Percentiles rank a stretch among this genome's conserved stretches.
Evolutionary conservation across 2,797 vertebrate genomes (phyloP).

Genomic region (Rhadinocentrus ornatus): DNA sequence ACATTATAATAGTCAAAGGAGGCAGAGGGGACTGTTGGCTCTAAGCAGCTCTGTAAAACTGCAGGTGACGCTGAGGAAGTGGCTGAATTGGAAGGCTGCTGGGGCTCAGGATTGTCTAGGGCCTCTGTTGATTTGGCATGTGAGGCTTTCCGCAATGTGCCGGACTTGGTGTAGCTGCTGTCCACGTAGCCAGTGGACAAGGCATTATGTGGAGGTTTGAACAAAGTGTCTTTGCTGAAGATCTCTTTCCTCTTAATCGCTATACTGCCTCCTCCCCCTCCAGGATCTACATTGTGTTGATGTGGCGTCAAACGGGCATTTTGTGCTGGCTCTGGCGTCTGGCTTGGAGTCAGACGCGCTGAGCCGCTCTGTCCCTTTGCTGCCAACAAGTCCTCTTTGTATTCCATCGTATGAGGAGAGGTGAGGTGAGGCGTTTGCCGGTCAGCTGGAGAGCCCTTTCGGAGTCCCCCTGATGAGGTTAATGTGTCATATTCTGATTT

Average conservation of each 20-base stretch:
- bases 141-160: conserved; percentile 94
- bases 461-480: conserved; percentile 92
- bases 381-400: conserved; percentile 91
- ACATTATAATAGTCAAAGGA: conserved; percentile 99
- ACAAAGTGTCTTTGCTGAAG: conserved; percentile 99
- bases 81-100: conserved; percentile 89
- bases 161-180: conserved; percentile 93
- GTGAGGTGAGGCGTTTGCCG: conserved; percentile 91
- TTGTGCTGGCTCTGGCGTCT: conserved; percentile 88
- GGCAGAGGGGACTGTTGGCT: conserved; percentile 87
- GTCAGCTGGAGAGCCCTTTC: conserved; percentile 91
- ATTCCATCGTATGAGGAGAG: conserved; percentile 87
- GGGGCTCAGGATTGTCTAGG: conserved; percentile 92
- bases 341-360: conserved; percentile 83
- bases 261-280: conserved; percentile 82
- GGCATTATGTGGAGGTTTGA: conserved; percentile 97
- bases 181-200: conserved; percentile 91
- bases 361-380: conserved; percentile 89
- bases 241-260: conserved; percentile 98
- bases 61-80: conserved; percentile 87
- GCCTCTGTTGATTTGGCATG: conserved; percentile 91
- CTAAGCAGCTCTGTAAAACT: conserved; percentile 88
- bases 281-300: conserved; percentile 91
- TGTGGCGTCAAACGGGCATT: conserved; percentile 92
- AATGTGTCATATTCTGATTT: conserved; percentile 95